Base-by-base conservation (phyloP, 1,140 invertebrate species). In the Diachasmimorpha longicaudata region DNA sequence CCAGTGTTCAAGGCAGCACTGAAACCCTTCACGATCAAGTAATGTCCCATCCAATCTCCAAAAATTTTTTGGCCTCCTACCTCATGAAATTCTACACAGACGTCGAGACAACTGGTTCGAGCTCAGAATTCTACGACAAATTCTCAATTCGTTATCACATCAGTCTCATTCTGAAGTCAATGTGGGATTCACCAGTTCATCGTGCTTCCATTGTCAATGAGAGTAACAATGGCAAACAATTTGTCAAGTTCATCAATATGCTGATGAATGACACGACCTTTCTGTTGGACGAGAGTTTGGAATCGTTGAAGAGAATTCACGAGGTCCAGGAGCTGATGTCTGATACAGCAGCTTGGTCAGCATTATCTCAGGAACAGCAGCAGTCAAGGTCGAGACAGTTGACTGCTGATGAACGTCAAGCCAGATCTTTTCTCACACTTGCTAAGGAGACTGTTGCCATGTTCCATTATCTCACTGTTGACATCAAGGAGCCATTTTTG, bases 211-310 rank as follows among this genome's bases (percentile, higher is more conserved):
- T 96, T n/a, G 91, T 96, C 46, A 93, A 94, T 79, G 95, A 96
- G 85, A 95, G 94, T 23, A 93, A 93, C 79, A 94, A 93, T 70
- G 96, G 96, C 10, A 96, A 96, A 79, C 96, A 99, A 86, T 99
- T 99, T 89, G 96, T 99, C 4, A 97, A 98, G 80, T 99, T 99
- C 85, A 94, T 99, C 36, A 99, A 99, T 87, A 99, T 99, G 97
- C 88, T 99, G 58, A 99, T 99, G 96, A 99, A 99, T 85, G 98
- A 99, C 85, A 99, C 97, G 9, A 99, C 98, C 39, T 99, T 98
- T 88, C 90, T 99, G 44, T 89, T 99, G 55, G 98, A 99, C 85
- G 98, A 99, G 88, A 98, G 97, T 85, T 89, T 98, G 13, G 96
- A 98, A 86, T 96, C 96, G 78, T 90, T 99, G 55, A 99, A 99